Evolutionary conservation across 2,888 invertebrate species (phyloP).

Genomic region (Hyalella azteca): DNA sequence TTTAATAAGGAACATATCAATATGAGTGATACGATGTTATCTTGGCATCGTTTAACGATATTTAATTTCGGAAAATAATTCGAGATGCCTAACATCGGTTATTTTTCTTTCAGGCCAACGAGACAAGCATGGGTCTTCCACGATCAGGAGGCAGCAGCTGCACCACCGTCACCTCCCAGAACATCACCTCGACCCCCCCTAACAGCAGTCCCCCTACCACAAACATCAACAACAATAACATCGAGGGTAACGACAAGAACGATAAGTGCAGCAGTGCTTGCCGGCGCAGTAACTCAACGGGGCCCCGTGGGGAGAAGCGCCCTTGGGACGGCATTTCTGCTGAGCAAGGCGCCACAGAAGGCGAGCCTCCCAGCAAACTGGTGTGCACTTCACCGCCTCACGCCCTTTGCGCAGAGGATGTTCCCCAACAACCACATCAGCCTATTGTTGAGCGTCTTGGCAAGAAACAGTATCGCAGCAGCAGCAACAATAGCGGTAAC

Average conservation of each 20-base stretch:
- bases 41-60: too few species aligned
- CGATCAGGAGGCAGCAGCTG: constrained; percentile 44
- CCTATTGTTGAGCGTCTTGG: not conserved
- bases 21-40: too few species aligned
- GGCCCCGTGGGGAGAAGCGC: constrained; percentile 49
- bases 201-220: not conserved
- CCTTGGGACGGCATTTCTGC: constrained; percentile 50
- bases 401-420: constrained; percentile 58
- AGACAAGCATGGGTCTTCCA: constrained; percentile 56
- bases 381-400: constrained; percentile 57
- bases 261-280: constrained; percentile 3
- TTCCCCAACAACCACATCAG: constrained; percentile 44
- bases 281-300: not conserved
- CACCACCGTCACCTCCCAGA: constrained; percentile 13
- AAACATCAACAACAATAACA: constrained; percentile 31
- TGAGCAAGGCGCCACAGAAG: constrained; percentile 43
- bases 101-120: constrained; percentile 49
- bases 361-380: constrained; percentile 51
- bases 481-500: not conserved
- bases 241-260: constrained; percentile 5
- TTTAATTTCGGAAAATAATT: too few species aligned
- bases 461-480: constrained; percentile 38
- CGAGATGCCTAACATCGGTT: constrained; percentile 40
- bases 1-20: too few species aligned
- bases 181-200: not conserved